Evolutionary conservation across 2,888 invertebrate genomes (phyloP), one percentile per base, ranked within the genome.

Genomic region (Aradus depressus): DNA sequence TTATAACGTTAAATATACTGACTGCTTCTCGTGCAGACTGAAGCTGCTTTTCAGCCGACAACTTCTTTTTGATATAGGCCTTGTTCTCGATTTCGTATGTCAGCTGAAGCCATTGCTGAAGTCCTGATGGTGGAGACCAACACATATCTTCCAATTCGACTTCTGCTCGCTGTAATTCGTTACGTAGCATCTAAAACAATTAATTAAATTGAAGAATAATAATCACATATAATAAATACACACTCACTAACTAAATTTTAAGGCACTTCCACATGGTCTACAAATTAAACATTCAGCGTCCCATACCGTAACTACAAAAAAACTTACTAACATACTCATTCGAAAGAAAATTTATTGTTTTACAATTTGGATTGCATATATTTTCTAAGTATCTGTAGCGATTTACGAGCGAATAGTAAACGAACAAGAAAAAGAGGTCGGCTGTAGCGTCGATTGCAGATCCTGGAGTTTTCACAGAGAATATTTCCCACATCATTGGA

Each of bases 41-140:
- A 56, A 93, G 71, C 65, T 92, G 91, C 63, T 79, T 72, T 60
- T 92, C 88, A 0, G 91, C 92, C 35, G 76, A 71, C 57, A 80
- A 74, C 67, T 85, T 85, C 70, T 95, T 93, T 61, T 84, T 80
- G 53, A 85, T 75, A 66, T 91, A 93, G 16, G 84, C 73, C 60
- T 84, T 80, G 69, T 89, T 86, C 70, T 98, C 98, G 53, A 92
- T 76, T 72, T 98, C 97, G 68, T 96, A 91, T 0, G 96, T 97
- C 44, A 92, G 73, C 66, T 97, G 93, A 14, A 98, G 72, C 91
- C 96, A 95, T 58, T 88, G 85, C 65, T 96, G 96, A 4, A 97
- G 72, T 2, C 87, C 87, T 1, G 79, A 74, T 0, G 92, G 90
- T 1, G 93, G 89, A 19, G 86, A 80, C 87, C 89, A 90, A 66